Evolutionary conservation across 2,888 invertebrate species (phyloP), one percentile per base, ranked within the genome.

Genomic region (Camptogramma bilineatum): DNA sequence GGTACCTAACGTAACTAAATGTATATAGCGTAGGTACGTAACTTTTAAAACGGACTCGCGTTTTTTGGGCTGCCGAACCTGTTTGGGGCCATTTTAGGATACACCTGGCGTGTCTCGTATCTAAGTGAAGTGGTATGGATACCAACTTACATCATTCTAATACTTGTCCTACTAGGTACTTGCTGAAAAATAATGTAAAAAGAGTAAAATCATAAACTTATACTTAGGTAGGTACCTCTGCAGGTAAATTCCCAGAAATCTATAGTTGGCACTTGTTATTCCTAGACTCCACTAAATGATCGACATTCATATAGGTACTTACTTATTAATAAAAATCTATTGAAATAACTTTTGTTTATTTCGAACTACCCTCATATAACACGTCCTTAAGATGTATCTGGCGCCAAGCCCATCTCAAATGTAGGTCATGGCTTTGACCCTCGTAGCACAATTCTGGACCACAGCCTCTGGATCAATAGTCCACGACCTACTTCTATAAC

Each of bases 381-480:
- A 4, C 57, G 19, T 16, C 42, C 24, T 21, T 21, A n/a, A 8
- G 24, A 21, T 48, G 21, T 48, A 50, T 39, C 48, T 61, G 70
- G 68, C 64, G 69, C 69, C 72, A 64, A 57, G 60, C 62, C 28
- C 46, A 51, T 77, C 73, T 52, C 50, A 54, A 77, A 90, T 83
- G 74, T 91, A 87, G 91, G 91, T 91, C 91, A 91, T 66, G 90
- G 88, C 79, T 82, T 76, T 83, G 86, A 78, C 64, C 88, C 90
- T 86, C 82, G 82, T 86, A 81, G 86, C 84, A 81, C 77, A 74
- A 83, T 79, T 85, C 86, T 88, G 88, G 86, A 86, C 79, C 87
- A 77, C 90, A 91, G 89, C 90, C 83, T 91, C 91, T 82, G 71
- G 88, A 90, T 91, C 91, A 78, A 91, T 91, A 87, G 74, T 69